Percentiles rank a stretch among this genome's conserved stretches.
These are phyloP conservation scores for Phodopus roborovskii DNA, from an alignment of 2,113 vertebrate genomes.

Conservation along the genomic window DNA sequence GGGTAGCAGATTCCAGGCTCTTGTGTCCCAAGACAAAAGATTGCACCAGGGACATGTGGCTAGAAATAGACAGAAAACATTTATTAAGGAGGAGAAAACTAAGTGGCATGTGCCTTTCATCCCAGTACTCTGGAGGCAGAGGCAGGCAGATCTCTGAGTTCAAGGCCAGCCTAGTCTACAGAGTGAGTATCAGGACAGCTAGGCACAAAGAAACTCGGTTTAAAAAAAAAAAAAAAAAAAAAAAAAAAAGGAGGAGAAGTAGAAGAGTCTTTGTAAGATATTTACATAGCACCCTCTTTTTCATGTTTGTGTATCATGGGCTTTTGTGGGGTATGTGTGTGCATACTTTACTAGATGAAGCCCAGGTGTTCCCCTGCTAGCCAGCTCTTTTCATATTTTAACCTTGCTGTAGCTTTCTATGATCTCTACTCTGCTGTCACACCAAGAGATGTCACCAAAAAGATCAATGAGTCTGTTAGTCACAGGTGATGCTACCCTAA, in stretches of 20 bases:
- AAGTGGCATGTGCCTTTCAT: neutral
- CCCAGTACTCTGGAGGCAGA: neutral
- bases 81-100: neutral
- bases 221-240: too few relatives aligned
- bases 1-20: neutral
- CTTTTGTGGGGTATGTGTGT: neutral
- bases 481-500: neutral
- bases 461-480: neutral
- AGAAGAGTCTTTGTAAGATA: neutral
- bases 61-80: neutral
- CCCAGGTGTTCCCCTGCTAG: neutral
- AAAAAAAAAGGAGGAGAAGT: too few relatives aligned
- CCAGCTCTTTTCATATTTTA: neutral
- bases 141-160: neutral
- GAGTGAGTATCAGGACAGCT: neutral
- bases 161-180: too few relatives aligned
- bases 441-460: neutral
- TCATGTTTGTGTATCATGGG: neutral
- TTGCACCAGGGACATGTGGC: neutral
- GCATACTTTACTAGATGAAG: neutral
- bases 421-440: neutral
- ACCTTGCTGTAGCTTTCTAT: neutral
- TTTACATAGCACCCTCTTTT: neutral
- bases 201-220: too few relatives aligned
- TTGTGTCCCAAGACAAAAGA: neutral